These are phyloP conservation scores for Helleia helle DNA, from an alignment of 2,888 invertebrate species.

Conservation along the genomic window DNA sequence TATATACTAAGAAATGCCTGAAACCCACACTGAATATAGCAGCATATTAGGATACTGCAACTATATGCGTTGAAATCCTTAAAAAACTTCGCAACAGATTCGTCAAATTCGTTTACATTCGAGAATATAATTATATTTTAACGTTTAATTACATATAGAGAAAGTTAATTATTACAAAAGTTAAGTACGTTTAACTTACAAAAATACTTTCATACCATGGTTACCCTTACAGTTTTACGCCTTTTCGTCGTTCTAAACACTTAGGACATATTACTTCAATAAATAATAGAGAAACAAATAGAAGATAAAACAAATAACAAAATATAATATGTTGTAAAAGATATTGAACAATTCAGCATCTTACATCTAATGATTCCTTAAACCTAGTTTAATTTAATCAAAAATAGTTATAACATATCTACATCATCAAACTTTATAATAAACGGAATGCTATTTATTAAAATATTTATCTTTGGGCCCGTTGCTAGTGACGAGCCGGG, in stretches of 20 bases:
- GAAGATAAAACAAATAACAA: background rate
- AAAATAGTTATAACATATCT: constrained; percentile 16
- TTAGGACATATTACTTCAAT: background rate
- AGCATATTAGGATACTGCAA: no score
- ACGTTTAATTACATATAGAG: no score
- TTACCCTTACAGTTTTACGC: constrained; percentile 4
- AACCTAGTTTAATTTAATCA: constrained; percentile 13
- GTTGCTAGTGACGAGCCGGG: constrained; percentile 12
- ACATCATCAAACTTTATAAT: constrained; percentile 16
- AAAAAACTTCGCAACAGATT: no score
- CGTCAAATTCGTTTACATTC: no score
- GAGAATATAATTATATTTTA: no score
- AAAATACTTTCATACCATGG: constrained; percentile 3
- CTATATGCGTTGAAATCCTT: no score
- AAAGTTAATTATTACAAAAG: no score
- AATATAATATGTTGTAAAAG: background rate
- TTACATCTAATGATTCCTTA: constrained; percentile 17
- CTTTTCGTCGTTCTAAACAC: background rate
- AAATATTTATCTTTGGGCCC: constrained; percentile 23
- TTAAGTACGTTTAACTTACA: no score
- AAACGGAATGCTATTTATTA: constrained; percentile 19
- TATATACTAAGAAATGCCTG: no score
- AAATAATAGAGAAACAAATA: background rate
- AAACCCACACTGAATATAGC: no score
- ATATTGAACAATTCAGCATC: background rate